Base-by-base conservation (phyloP, 2,888 invertebrate genomes). In the Agrotis segetum region DNA sequence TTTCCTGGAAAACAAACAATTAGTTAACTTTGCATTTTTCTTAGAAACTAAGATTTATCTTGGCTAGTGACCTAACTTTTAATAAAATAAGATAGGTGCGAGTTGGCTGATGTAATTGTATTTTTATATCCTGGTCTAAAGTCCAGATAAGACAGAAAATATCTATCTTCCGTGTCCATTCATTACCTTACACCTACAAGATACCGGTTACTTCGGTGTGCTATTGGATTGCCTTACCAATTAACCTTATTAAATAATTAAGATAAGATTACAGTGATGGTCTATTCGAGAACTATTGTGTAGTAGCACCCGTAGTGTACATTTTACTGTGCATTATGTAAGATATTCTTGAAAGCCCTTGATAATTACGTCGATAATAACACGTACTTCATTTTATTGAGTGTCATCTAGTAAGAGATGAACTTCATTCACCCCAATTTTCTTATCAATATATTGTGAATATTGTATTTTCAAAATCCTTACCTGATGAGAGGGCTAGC, bases 401-500 rank as follows among this genome's bases (percentile, higher is more conserved):
- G 0, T 73, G 14, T 13, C 52, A 46, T 21, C 14, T 49, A 55
- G 14, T 44, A 17, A 7, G 3, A n/a, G 0, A 17, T 29, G 17
- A 19, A 44, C 7, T 13, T 11, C 13, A 29, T 2, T 3, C 50
- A 52, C 0, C 9, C 2, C 16, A 17, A 2, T 3, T 21, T 1
- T 21, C 59, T 13, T 53, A 17, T 72, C 0, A 19, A 62, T n/a
- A 40, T n/a, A 40, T 50, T 1, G 14, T 17, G 1, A 9, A 19
- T 24, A 24, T 49, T 14, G 44, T 46, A 13, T 29, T 2, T 34
- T 24, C 13, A 63, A 21, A 17, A 46, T 19, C 4, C 14, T 34
- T 95, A 97, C 96, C 98, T 97, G 92, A 98, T 97, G 81, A 98
- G 97, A 63, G 98, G 98, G 96, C 98, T 98, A 86, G 98, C 98